A percentile compares a stretch with the other conserved stretches of the same genome.
Conservation (phyloP, 2,888 invertebrate genomes). For the Agriopis leucophaearia region DNA sequence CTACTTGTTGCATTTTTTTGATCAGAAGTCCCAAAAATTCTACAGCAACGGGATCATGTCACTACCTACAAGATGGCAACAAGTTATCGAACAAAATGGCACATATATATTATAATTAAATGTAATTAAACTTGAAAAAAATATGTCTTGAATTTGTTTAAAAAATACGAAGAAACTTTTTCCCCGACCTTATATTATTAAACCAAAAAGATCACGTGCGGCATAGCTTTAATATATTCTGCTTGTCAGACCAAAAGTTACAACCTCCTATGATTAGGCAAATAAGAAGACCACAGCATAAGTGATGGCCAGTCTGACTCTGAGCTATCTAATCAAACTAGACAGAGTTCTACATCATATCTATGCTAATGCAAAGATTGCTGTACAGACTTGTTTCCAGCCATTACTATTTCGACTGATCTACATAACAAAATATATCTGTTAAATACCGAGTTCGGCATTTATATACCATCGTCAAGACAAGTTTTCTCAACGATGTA, state of each 20-base stretch:
- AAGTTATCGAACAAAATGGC: too few relatives aligned
- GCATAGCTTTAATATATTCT: neutral
- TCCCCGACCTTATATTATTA: neutral
- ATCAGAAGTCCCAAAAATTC: too few relatives aligned
- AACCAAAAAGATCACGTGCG: neutral
- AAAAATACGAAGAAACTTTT: too few relatives aligned
- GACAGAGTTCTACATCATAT: conserved; percentile 4
- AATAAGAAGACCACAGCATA: neutral
- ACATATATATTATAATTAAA: too few relatives aligned
- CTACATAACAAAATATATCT: neutral
- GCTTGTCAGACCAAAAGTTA: neutral
- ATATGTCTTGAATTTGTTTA: too few relatives aligned
- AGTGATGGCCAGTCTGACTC: conserved; percentile 1
- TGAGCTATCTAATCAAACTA: conserved; percentile 7
- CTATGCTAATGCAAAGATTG: conserved; percentile 20
- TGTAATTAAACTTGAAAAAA: too few relatives aligned
- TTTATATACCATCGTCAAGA: neutral
- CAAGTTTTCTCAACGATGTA: too few relatives aligned
- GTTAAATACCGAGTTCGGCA: neutral
- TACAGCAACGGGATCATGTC: too few relatives aligned
- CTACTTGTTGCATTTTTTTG: too few relatives aligned
- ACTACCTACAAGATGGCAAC: too few relatives aligned
- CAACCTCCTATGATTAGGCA: neutral
- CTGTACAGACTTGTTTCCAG: neutral
- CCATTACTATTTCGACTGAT: neutral